Evolutionary conservation across 2,888 invertebrate genomes (phyloP), one percentile per base, ranked within the genome.

Genomic region (Meloe dianella): DNA sequence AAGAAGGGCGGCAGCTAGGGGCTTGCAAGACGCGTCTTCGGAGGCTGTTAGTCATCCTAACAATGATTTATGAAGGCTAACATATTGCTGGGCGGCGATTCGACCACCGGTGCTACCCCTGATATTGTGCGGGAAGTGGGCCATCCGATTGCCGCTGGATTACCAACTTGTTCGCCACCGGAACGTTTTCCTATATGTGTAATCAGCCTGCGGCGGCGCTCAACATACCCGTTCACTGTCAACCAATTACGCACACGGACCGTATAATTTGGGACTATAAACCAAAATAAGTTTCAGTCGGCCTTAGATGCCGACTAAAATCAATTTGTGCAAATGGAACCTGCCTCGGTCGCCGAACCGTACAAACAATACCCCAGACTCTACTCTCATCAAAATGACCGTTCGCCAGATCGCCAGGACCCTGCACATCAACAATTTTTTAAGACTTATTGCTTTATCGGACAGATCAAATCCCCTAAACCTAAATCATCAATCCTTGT

Each of bases 51-150:
- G 84, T 85, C 84, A 84, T 84, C 82, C 84, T 83, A 84, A 84
- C 85, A 82, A 85, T 85, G 85, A 85, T 85, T 85, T 85, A 85
- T 85, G 82, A 83, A 80, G 78, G 81, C 83, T 80, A 84, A 84
- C 85, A 85, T 85, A 85, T 85, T 85, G 85, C 83, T 79, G 78
- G 81, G 75, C 75, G 77, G 75, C 71, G 70, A 72, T 66, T 66
- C 73, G 74, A 74, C 75, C 77, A 75, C 73, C 74, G 75, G 75
- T 75, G 74, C 71, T 70, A 69, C 72, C 71, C 72, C 70, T 67
- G 69, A 68, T 68, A 68, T 66, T 63, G 66, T 47, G n/a, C 65
- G 65, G 63, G 60, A 66, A 60, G 60, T 66, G 70, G 68, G 68
- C 66, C 68, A 66, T 64, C 68, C 64, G 61, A 66, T 69, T 47